Conservation (phyloP, 2,113 vertebrate species). For the Macheiramphus alcinus region DNA sequence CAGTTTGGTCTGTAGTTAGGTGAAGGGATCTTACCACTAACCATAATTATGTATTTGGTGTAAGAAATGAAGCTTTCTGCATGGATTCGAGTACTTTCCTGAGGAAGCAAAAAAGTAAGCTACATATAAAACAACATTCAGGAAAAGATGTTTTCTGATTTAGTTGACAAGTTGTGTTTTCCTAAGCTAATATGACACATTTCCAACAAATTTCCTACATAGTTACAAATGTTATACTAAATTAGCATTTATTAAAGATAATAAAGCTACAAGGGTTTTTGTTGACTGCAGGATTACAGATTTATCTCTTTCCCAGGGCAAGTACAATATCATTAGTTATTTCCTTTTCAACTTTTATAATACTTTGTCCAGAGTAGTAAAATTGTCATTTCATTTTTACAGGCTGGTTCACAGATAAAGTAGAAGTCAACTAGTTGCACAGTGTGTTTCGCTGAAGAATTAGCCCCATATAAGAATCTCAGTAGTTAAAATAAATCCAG, state of each 20-base stretch:
- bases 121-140: background rate
- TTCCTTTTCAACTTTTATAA: background rate
- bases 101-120: background rate
- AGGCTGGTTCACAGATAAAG: slow-evolving; percentile 22
- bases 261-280: slow-evolving; percentile 1
- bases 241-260: slow-evolving; percentile 25
- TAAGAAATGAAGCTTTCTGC: background rate
- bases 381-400: slow-evolving; percentile 3
- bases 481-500: slow-evolving; percentile 45
- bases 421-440: background rate
- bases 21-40: background rate
- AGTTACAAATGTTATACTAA: background rate
- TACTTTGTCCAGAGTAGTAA: background rate
- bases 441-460: background rate
- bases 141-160: background rate
- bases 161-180: background rate
- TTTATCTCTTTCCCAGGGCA: slow-evolving; percentile 10
- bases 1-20: background rate
- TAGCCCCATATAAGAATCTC: background rate
- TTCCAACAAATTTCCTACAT: background rate
- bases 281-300: background rate
- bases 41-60: background rate
- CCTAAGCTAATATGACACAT: background rate
- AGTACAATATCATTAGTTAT: background rate
- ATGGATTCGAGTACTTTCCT: background rate